Base-by-base conservation (phyloP, 2,113 vertebrate species). In the Pomatorhinus ruficollis region DNA sequence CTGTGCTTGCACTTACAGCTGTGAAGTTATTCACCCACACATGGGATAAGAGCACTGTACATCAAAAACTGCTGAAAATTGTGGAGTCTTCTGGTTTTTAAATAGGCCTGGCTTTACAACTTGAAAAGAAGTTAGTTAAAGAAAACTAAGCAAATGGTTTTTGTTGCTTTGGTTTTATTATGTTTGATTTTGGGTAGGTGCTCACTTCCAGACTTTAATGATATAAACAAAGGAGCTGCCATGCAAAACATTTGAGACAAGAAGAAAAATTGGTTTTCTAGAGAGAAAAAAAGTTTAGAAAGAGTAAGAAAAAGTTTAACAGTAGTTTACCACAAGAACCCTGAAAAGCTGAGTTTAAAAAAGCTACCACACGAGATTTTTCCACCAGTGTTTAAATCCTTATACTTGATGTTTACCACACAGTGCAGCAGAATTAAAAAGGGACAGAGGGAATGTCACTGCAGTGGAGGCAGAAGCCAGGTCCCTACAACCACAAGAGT, bases 341-440 rank as follows among this genome's bases (percentile, higher is more conserved):
- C 9, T 22, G 47, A 54, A 57, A 63, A 75, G 19, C n/a, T 78
- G 52, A 70, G 22, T 5, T 2, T 81, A 24, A 17, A 75, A 68
- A 76, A 37, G 3, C 6, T 66, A 8, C 20, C 21, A 17, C 5
- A 4, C 12, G 12, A 39, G 37, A 31, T 61, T 78, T 85, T 87
- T 7, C 13, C 18, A n/a, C 15, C 6, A 8, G 0, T 33, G 14
- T 60, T 66, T 25, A 49, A 3, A 1, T 39, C 10, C 39, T 39
- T 39, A 39, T 39, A 39, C 28, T 31, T 40, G 21, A 33, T 60
- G 4, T 44, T 72, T 40, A 19, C 28, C 10, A 10, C 1, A 1
- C 33, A 1, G 2, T 53, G 19, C 3, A 14, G 24, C 56, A 64
- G 66, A 31, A 52, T 49, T 50, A 21, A 52, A 70, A 59, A 71